These are phyloP conservation scores for Oryctolagus cuniculus DNA, from an alignment of 2,113 vertebrate species.

Conservation along the genomic window DNA sequence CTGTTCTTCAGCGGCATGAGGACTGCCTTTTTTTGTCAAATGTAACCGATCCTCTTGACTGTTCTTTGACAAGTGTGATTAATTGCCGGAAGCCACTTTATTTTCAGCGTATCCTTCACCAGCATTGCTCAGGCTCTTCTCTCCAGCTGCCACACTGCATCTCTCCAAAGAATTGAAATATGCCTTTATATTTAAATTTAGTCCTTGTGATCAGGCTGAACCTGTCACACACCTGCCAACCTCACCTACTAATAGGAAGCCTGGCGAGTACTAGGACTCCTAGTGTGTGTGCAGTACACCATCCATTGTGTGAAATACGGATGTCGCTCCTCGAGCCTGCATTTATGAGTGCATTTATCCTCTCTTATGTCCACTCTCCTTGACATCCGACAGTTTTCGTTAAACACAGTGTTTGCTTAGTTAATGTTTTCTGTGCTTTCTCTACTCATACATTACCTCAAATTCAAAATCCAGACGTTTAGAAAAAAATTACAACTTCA, in stretches of 20 bases:
- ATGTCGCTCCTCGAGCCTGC: neutral
- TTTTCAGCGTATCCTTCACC: slow-evolving; percentile 53
- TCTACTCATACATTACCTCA: slow-evolving; percentile 33
- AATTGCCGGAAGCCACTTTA: slow-evolving; percentile 74
- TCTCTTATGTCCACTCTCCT: neutral
- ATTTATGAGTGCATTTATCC: neutral
- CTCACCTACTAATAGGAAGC: slow-evolving; percentile 69
- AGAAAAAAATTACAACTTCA: neutral
- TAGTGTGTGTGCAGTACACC: neutral
- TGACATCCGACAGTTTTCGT: slow-evolving; percentile 9
- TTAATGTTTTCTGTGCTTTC: neutral
- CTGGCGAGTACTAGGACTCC: slow-evolving; percentile 3
- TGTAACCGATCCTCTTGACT: slow-evolving; percentile 28
- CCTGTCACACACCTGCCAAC: slow-evolving; percentile 72
- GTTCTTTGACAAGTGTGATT: slow-evolving; percentile 72
- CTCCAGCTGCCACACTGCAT: slow-evolving; percentile 68
- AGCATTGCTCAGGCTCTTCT: slow-evolving; percentile 22
- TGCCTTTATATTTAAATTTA: slow-evolving; percentile 78
- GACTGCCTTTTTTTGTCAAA: slow-evolving; percentile 59
- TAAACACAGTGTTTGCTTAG: slow-evolving; percentile 13
- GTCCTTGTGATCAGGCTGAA: slow-evolving; percentile 75
- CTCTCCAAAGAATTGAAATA: slow-evolving; percentile 75
- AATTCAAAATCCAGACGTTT: slow-evolving; percentile 35
- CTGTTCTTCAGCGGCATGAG: neutral
- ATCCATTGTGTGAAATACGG: slow-evolving; percentile 28